Evolutionary conservation across 2,113 vertebrate species (phyloP), one percentile per base, ranked within the genome.

Genomic region (Rhadina sibilatrix): DNA sequence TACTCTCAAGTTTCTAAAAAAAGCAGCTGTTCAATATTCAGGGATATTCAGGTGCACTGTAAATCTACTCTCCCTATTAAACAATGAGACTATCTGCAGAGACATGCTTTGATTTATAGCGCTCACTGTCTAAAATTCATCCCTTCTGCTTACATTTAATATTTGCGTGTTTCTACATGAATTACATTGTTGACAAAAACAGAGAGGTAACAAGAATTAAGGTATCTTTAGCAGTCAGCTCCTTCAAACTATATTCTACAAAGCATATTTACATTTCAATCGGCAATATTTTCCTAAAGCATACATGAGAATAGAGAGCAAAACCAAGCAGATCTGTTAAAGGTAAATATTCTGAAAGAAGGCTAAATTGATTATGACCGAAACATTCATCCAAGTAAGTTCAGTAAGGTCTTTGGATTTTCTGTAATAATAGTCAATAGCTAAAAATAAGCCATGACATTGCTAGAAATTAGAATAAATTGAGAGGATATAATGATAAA

Each of bases 391-490:
- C 27, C 27, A 79, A 70, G 49, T 54, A 94, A 87, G 19, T 42
- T 88, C 50, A 31, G 27, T 28, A 46, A 65, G 49, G 15, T n/a
- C 61, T 87, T 53, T 7, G 27, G 21, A 53, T 74, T 83, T 89
- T 75, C 66, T 80, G 53, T 54, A 81, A 28, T 60, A 70, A 71
- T 38, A 86, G 25, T 14, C 44, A 80, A 46, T 44, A 89, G 30
- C 69, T 87, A 69, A 85, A 89, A 77, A 86, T 25, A 83, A 95
- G 10, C 38, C 35, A 31, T 7, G 35, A 38, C 0, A 2, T 49
- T 92, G 59, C 59, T 71, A 94, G 70, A 64, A 96, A 95, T 82
- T 70, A 87, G 54, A 96, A 95, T 17, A 85, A 90, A 95, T 31
- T 15, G 65, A 87, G 50, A 84, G 74, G 53, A 57, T 89, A 52